Base-by-base conservation (phyloP, 92 coral and sea anemone genomes). In the Montipora capitata region DNA sequence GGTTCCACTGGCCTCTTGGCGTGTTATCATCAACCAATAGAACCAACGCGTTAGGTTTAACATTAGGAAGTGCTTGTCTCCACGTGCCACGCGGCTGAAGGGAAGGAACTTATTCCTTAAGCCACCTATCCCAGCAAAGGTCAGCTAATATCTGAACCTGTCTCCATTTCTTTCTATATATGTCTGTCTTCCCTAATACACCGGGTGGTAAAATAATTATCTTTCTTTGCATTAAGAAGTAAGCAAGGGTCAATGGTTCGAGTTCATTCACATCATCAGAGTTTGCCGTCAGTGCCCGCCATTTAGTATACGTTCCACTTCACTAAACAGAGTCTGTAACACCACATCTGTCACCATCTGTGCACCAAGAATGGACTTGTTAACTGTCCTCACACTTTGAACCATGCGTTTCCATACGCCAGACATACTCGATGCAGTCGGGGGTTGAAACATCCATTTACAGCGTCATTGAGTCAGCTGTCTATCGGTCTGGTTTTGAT, bases 61-160 rank as follows among this genome's bases (percentile, higher is more conserved):
- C 35, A 27, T 27, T 27, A 27, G 35, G 35, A 27, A 27, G 35
- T 27, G 35, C 35, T 27, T 27, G 35, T 27, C 35, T 27, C 35
- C 35, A 27, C 1, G 35, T 27, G 35, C 35, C 35, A 27, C 35
- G 35, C 35, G 1, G 35, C 35, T 27, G 35, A 27, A 27, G 35
- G 35, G 35, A 27, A 27, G 35, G 35, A 27, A 27, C 35, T 27
- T 0, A 27, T 27, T 27, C 35, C 35, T 27, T 27, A 27, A 27
- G 35, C 1, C 35, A 27, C 4, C 89, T 62, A 43, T 49, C 51
- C 93, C 89, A 89, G 70, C 75, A 89, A 6, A 73, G 16, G n/a
- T 90, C 83, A 35, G 94, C 86, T 11, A 90, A 52, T 38, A 74
- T 58, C 77, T 91, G 89, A 58, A 83, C 83, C 39, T 91, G 92